Evolutionary conservation across 2,797 vertebrate species (phyloP).

Genomic region (Sebastes wilsoni): DNA sequence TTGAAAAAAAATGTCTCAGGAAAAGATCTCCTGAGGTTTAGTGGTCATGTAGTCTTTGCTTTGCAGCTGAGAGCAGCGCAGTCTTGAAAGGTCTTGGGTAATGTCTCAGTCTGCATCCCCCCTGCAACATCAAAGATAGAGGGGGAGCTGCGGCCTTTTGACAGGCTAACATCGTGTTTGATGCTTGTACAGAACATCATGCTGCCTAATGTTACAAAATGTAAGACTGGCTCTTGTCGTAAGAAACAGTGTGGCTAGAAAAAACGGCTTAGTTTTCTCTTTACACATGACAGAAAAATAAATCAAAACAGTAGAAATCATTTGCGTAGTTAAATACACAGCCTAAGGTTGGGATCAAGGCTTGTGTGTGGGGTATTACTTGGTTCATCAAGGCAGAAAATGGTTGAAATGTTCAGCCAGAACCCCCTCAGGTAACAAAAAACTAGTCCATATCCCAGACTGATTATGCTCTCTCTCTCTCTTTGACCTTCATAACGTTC

Average conservation of each 20-base stretch:
- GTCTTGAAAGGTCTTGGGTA: slow-evolving; percentile 12
- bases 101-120: neutral
- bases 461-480: slow-evolving; percentile 34
- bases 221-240: neutral
- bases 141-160: slow-evolving; percentile 6
- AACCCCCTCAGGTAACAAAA: slow-evolving; percentile 39
- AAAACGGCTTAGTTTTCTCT: neutral
- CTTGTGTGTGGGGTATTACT: slow-evolving; percentile 14
- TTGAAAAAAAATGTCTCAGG: neutral
- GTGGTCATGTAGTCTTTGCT: slow-evolving; percentile 14
- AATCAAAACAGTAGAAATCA: slow-evolving; percentile 17
- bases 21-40: neutral
- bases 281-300: slow-evolving; percentile 7
- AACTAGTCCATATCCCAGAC: slow-evolving; percentile 37
- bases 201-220: slow-evolving; percentile 13
- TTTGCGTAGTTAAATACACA: slow-evolving; percentile 26
- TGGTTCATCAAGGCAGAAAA: slow-evolving; percentile 52
- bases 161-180: slow-evolving; percentile 13
- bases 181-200: slow-evolving; percentile 9
- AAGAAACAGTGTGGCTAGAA: slow-evolving; percentile 2
- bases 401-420: slow-evolving; percentile 35
- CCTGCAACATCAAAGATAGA: slow-evolving; percentile 16
- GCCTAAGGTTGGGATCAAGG: slow-evolving; percentile 27
- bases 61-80: slow-evolving; percentile 1
- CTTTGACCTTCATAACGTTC: slow-evolving; percentile 57